Conservation (phyloP, 2,113 vertebrate genomes). For the Oreochromis spilurus region DNA sequence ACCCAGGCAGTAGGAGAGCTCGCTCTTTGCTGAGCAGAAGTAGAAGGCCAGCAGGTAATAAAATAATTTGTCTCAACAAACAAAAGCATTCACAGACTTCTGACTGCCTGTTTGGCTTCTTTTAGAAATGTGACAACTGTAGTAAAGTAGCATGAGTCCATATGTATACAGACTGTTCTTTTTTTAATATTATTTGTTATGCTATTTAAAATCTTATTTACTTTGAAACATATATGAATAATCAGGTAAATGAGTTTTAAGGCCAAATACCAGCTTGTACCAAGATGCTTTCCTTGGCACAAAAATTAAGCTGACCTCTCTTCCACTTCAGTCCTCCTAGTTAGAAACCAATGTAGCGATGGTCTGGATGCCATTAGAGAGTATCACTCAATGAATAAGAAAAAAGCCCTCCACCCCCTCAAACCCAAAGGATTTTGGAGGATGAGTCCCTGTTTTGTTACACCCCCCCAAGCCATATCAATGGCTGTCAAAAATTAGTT, state of each 20-base stretch:
- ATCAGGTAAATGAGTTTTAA: neutral
- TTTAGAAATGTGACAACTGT: neutral
- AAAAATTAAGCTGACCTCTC: neutral
- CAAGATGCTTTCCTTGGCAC: neutral
- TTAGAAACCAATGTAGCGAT: neutral
- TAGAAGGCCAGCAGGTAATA: neutral
- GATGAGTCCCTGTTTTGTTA: conserved; percentile 3
- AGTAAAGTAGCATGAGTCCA: neutral
- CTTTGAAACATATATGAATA: neutral
- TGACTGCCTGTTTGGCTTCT: neutral
- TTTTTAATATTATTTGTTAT: neutral
- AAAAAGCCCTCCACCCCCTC: neutral
- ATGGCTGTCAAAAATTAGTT: conserved; percentile 54
- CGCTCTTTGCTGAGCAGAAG: neutral
- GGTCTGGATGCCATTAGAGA: neutral
- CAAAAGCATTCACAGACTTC: neutral
- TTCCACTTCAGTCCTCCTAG: neutral
- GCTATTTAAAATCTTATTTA: neutral
- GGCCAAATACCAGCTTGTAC: neutral
- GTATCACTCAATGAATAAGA: neutral
- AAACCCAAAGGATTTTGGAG: conserved; percentile 3
- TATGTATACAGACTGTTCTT: neutral
- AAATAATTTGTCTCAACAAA: neutral
- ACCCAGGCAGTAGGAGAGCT: neutral
- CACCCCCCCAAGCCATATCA: conserved; percentile 20